Conservation (phyloP, 2,888 invertebrate genomes). For the Crossocerus cetratus region DNA sequence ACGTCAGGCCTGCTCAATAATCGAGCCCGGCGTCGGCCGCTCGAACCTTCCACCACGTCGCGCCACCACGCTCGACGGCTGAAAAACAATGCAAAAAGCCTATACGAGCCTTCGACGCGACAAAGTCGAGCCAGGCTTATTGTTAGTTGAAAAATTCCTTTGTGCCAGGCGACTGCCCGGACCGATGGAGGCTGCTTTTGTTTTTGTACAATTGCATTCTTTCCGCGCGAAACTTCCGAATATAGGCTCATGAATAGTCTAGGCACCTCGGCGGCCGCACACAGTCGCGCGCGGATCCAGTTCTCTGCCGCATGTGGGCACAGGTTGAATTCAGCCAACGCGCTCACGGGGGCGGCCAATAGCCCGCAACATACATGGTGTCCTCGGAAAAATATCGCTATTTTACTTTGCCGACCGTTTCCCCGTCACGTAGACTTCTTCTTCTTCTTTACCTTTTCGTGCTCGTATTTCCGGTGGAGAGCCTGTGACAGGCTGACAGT, state of each 20-base stretch:
- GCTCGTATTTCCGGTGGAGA: no score
- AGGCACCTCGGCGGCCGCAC: constrained; percentile 19
- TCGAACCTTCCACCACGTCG: not conserved
- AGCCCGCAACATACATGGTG: not conserved
- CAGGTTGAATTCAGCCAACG: constrained; percentile 36
- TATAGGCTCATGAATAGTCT: constrained; percentile 35
- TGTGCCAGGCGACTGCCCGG: not conserved
- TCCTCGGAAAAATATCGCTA: no score
- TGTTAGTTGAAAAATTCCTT: constrained; percentile 1
- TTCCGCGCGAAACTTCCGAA: constrained; percentile 28
- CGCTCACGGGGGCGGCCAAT: constrained; percentile 39
- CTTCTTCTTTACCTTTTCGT: no score
- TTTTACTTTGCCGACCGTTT: no score
- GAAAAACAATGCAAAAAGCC: not conserved
- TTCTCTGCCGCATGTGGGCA: constrained; percentile 51
- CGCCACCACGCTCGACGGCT: not conserved
- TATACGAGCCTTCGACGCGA: not conserved
- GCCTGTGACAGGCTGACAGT: no score
- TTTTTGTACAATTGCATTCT: constrained; percentile 23
- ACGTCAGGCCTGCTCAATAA: no score
- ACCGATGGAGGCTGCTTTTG: not conserved
- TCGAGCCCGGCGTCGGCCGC: no score
- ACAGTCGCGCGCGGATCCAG: constrained; percentile 40
- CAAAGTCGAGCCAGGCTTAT: no score
- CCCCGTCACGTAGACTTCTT: no score